Evolutionary conservation across 2,113 vertebrate genomes (phyloP).

Genomic region (Oryzias celebensis): DNA sequence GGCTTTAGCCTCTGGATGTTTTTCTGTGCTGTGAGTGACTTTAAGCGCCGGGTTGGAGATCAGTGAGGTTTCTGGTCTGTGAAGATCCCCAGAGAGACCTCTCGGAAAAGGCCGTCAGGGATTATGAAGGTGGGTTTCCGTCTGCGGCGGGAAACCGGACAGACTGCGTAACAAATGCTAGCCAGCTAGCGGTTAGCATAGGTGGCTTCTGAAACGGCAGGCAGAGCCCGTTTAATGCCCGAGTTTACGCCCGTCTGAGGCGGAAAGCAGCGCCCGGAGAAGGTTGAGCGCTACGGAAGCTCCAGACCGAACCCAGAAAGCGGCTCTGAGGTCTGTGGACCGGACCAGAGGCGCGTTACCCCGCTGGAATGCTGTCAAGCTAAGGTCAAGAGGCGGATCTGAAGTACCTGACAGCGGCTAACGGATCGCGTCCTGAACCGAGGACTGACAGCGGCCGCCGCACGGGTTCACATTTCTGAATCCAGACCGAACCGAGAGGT

Average conservation of each 20-base stretch:
- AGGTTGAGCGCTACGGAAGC: neutral
- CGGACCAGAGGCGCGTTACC: slow-evolving; percentile 9
- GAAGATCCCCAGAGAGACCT: slow-evolving; percentile 8
- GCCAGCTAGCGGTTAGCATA: slow-evolving; percentile 50
- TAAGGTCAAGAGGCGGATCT: slow-evolving; percentile 71
- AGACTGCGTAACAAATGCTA: slow-evolving; percentile 55
- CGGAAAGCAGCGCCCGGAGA: neutral
- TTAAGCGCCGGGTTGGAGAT: slow-evolving; percentile 25
- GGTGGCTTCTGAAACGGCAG: slow-evolving; percentile 27
- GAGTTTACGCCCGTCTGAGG: slow-evolving; percentile 8
- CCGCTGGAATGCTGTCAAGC: slow-evolving; percentile 60
- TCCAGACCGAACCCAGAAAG: neutral
- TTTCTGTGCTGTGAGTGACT: slow-evolving; percentile 38
- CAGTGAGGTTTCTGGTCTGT: neutral
- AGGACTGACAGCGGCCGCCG: too few species aligned
- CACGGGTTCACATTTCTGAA: too few species aligned
- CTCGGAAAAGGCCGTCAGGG: neutral
- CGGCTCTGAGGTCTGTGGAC: neutral
- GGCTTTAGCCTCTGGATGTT: slow-evolving; percentile 55
- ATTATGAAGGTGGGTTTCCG: slow-evolving; percentile 43
- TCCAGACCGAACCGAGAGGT: neutral
- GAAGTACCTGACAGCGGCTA: slow-evolving; percentile 45
- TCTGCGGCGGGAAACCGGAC: slow-evolving; percentile 18
- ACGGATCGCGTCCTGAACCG: too few species aligned
- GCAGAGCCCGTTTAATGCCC: slow-evolving; percentile 14